Evolutionary conservation across 1,140 invertebrate species (phyloP).

Genomic region (Drosophila baimaii): DNA sequence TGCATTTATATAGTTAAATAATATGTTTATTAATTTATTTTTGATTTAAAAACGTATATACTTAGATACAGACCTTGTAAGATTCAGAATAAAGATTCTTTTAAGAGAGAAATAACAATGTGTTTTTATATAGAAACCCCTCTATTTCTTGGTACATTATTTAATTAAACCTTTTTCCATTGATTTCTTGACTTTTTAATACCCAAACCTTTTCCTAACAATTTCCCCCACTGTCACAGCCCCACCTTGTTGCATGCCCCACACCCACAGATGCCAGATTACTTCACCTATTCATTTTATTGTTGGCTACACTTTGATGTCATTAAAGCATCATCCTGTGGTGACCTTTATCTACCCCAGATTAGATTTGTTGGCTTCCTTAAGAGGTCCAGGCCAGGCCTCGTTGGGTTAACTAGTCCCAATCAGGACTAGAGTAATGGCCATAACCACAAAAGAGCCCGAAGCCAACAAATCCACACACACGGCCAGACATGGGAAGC

Average conservation of each 20-base stretch:
- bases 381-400: background rate
- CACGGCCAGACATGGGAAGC: constrained; percentile 58
- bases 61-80: no score
- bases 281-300: constrained; percentile 42
- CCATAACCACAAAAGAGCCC: constrained; percentile 33
- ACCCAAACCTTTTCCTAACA: no score
- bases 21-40: no score
- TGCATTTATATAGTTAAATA: background rate
- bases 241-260: constrained; percentile 6
- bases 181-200: background rate
- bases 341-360: constrained; percentile 12
- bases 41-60: no score
- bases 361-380: constrained; percentile 30
- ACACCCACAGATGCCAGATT: constrained; percentile 5
- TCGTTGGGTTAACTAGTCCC: constrained; percentile 23
- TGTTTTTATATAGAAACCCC: background rate
- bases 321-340: constrained; percentile 12
- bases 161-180: background rate
- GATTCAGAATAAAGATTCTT: no score
- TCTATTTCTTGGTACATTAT: no score
- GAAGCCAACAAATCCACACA: constrained; percentile 11
- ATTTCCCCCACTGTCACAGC: constrained; percentile 2
- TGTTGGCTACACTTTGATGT: constrained; percentile 31
- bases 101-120: background rate
- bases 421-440: constrained; percentile 20